Evolutionary conservation across 2,797 vertebrate species (phyloP).

Genomic region (Peromyscus melanophrys): DNA sequence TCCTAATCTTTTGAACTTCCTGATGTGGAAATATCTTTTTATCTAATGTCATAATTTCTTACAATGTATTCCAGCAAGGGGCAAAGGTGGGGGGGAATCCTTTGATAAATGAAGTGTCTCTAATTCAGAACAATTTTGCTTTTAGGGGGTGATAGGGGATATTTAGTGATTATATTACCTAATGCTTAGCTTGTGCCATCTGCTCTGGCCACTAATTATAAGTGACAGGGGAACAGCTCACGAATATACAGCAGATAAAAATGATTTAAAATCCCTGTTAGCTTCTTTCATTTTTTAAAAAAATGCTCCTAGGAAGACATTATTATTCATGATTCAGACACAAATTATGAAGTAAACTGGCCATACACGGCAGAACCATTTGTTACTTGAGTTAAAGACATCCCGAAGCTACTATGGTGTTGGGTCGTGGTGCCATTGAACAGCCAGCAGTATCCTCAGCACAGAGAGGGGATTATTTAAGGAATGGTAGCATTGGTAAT

Average conservation of each 20-base stretch:
- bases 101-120: constrained; percentile 69
- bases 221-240: constrained; percentile 80
- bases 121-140: constrained; percentile 71
- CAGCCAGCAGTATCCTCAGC: not conserved
- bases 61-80: constrained; percentile 60
- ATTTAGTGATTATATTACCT: constrained; percentile 83
- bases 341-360: constrained; percentile 77
- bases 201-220: constrained; percentile 77
- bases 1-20: constrained; percentile 77
- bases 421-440: not conserved
- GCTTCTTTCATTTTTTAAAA: constrained; percentile 71
- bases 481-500: not conserved
- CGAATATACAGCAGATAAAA: constrained; percentile 80
- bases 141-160: not conserved
- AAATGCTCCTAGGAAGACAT: constrained; percentile 75
- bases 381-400: constrained; percentile 74
- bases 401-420: constrained; percentile 57
- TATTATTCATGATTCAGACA: constrained; percentile 82
- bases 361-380: constrained; percentile 25
- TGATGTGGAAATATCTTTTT: constrained; percentile 62
- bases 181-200: constrained; percentile 84
- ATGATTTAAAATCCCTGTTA: constrained; percentile 82
- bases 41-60: constrained; percentile 67
- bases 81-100: constrained; percentile 29
- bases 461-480: constrained; percentile 56